Conservation (phyloP, 2,113 vertebrate genomes). For the Tragelaphus strepsiceros region DNA sequence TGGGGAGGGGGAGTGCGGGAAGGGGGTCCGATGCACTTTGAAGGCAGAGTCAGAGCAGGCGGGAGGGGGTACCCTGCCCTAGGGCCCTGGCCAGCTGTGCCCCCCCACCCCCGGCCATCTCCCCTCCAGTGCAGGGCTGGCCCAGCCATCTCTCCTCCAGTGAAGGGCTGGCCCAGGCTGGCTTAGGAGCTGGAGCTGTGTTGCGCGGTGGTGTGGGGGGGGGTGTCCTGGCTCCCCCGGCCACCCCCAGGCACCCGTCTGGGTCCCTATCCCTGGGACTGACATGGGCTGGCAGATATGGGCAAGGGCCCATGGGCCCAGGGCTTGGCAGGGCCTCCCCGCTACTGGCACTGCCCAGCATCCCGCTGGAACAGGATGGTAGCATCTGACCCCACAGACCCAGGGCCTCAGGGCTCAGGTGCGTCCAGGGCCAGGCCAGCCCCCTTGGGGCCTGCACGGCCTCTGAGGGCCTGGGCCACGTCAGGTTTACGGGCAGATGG, state of each 20-base stretch:
- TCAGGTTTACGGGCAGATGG: neutral
- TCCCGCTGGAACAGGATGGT: neutral
- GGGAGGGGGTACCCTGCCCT: neutral
- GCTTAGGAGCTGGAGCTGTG: neutral
- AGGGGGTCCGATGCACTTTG: neutral
- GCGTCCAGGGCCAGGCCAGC: fast-evolving
- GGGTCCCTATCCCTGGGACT: neutral
- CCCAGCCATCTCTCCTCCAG: neutral
- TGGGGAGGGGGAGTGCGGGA: fast-evolving
- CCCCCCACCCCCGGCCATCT: neutral
- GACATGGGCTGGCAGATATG: neutral
- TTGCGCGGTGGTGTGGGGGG: fast-evolving
- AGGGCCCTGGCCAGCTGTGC: neutral
- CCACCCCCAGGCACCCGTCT: neutral
- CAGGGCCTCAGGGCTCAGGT: no score
- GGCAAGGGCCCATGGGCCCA: neutral
- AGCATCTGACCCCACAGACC: neutral
- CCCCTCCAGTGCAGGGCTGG: neutral
- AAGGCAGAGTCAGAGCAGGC: neutral
- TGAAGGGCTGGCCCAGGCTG: fast-evolving
- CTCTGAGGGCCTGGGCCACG: neutral
- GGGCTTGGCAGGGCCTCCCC: neutral
- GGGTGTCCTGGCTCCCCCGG: neutral
- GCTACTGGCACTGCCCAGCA: no score
- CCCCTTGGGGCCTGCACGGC: fast-evolving